These are phyloP conservation scores for Rhizoglyphus robini DNA, from an alignment of 1,140 invertebrate genomes.

Conservation along the genomic window DNA sequence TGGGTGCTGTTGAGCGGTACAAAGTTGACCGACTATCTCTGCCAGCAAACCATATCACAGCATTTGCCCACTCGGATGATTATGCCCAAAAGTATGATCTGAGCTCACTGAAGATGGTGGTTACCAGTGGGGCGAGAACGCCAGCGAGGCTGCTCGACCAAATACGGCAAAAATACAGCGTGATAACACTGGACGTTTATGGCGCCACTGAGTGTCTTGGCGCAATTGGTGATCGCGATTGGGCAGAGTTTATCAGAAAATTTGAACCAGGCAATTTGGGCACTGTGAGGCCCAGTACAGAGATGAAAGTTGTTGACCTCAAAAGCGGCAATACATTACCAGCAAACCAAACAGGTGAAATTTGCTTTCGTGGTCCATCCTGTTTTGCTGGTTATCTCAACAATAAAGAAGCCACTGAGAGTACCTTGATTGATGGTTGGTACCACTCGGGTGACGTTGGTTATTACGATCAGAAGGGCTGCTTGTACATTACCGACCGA, in stretches of 20 bases:
- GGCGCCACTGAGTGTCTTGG: not conserved
- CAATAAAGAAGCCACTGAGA: constrained; percentile 22
- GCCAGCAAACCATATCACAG: not conserved
- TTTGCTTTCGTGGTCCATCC: constrained; percentile 32
- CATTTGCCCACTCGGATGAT: not conserved
- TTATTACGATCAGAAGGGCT: constrained; percentile 24
- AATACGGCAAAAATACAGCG: not conserved
- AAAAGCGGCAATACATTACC: not conserved
- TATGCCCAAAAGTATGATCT: not conserved
- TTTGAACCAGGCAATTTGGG: not conserved
- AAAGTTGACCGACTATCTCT: not conserved
- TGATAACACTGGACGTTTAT: not conserved
- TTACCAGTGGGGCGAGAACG: not conserved
- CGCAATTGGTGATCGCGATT: not conserved
- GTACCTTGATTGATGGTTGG: constrained; percentile 33
- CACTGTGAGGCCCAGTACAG: not conserved
- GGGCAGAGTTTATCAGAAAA: not conserved
- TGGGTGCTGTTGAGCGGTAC: too few relatives aligned
- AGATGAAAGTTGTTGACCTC: constrained; percentile 12
- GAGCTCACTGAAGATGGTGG: not conserved
- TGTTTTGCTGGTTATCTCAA: constrained; percentile 26
- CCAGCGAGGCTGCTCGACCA: not conserved
- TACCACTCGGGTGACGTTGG: constrained; percentile 40
- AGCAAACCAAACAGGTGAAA: not conserved
- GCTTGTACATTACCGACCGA: constrained; percentile 25